phyloP scores from a whole-genome alignment of 2,113 vertebrate genomes.

The Hemiprocne comata region DNA sequence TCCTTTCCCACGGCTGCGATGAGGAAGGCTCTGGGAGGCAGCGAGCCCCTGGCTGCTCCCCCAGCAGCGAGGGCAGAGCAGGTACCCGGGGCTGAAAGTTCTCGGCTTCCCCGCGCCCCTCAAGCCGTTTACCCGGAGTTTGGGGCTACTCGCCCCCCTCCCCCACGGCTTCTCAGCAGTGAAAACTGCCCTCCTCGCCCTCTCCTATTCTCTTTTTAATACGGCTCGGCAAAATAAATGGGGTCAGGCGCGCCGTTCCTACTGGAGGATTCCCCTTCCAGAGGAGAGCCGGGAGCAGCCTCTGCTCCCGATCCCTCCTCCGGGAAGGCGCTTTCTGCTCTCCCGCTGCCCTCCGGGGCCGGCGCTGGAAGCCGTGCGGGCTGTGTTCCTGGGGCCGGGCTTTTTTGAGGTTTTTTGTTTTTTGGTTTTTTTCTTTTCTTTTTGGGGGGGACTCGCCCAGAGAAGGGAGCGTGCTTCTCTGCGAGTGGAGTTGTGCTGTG shows the following conservation, averaged over 20 bases:
- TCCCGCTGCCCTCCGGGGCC: neutral
- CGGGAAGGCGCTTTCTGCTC: slow-evolving; percentile 38
- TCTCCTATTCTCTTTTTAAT: slow-evolving; percentile 61
- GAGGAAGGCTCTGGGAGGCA: neutral
- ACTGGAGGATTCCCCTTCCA: slow-evolving; percentile 21
- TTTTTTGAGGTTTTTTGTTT: neutral
- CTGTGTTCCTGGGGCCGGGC: neutral
- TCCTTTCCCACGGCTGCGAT: slow-evolving; percentile 12
- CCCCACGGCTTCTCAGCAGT: neutral
- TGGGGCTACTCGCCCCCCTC: neutral
- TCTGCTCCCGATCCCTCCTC: slow-evolving; percentile 6
- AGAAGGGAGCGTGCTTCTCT: neutral
- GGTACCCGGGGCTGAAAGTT: slow-evolving; percentile 13
- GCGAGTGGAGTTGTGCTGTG: neutral
- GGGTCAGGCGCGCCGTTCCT: slow-evolving; percentile 55
- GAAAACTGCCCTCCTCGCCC: slow-evolving; percentile 40
- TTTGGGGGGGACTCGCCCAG: neutral
- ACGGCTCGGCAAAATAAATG: slow-evolving; percentile 53
- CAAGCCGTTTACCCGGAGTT: neutral
- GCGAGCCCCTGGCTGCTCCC: neutral
- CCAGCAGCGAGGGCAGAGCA: neutral
- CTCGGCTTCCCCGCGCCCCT: neutral
- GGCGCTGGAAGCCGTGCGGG: neutral
- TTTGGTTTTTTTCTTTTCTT: no score
- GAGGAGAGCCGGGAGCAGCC: slow-evolving; percentile 30